A percentile compares a stretch with the other conserved stretches of the same genome.
Evolutionary conservation across 2,113 vertebrate genomes (phyloP).

Genomic region (Phodopus roborovskii): DNA sequence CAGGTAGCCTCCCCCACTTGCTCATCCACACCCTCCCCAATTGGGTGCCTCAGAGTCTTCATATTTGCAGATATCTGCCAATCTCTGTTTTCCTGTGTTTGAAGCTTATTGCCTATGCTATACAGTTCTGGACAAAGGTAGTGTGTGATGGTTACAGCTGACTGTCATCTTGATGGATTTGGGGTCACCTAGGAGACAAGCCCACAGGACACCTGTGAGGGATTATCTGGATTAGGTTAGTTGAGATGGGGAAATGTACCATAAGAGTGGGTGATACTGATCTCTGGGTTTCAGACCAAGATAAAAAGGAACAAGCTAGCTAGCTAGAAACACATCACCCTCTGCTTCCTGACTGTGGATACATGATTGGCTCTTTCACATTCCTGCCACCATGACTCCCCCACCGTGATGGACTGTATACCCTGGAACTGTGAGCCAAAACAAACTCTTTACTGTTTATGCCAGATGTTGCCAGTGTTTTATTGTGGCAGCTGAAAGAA

Average conservation of each 20-base stretch:
- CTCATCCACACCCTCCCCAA: no score
- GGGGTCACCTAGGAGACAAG: background rate
- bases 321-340: background rate
- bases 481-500: background rate
- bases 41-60: background rate
- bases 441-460: background rate
- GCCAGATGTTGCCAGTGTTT: background rate
- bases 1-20: background rate
- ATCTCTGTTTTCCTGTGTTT: background rate
- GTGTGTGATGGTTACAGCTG: background rate
- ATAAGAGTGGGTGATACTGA: background rate
- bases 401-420: background rate
- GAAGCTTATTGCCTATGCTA: background rate
- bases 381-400: background rate
- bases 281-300: background rate
- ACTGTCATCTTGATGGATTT: background rate
- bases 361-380: no score
- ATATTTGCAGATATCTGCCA: no score
- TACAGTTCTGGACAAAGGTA: background rate
- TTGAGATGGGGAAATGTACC: background rate
- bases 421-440: background rate
- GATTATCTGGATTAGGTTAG: background rate
- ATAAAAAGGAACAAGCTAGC: background rate
- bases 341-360: background rate
- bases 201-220: background rate